Percentiles rank a stretch among this genome's conserved stretches.
Evolutionary conservation across 2,797 vertebrate species (phyloP).

Genomic region (Zenarchopterus dispar): DNA sequence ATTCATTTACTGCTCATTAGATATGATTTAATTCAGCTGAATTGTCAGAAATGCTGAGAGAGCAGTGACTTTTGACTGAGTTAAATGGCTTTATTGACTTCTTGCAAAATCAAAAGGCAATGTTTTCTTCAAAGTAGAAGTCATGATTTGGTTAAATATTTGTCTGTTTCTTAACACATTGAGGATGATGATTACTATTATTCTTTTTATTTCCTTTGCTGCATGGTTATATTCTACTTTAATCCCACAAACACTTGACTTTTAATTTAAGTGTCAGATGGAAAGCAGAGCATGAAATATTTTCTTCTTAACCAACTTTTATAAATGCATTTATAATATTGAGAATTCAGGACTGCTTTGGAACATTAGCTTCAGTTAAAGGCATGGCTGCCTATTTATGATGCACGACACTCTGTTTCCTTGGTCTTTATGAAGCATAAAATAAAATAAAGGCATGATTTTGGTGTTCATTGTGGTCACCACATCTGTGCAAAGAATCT

Average conservation of each 20-base stretch:
- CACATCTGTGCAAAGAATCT: background rate
- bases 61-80: background rate
- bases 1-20: conserved; percentile 35
- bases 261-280: background rate
- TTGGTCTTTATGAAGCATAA: too few species aligned
- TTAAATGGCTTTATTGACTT: background rate
- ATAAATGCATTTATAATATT: conserved; percentile 35
- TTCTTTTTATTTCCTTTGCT: background rate
- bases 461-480: conserved; percentile 13
- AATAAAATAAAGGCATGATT: too few species aligned
- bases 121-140: too few species aligned
- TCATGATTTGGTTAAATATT: too few species aligned
- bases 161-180: too few species aligned
- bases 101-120: too few species aligned
- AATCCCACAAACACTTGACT: background rate
- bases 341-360: background rate
- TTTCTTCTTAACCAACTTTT: conserved; percentile 6
- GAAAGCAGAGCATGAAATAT: conserved; percentile 12
- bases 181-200: too few species aligned
- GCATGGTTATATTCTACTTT: background rate
- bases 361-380: too few species aligned
- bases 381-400: too few species aligned
- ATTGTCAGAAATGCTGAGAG: conserved; percentile 68
- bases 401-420: too few species aligned
- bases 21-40: conserved; percentile 59